A percentile compares a stretch with the other conserved stretches of the same genome.
Evolutionary conservation across 92 coral and sea anemone species (phyloP).

Genomic region (Virgularia gustaviana): DNA sequence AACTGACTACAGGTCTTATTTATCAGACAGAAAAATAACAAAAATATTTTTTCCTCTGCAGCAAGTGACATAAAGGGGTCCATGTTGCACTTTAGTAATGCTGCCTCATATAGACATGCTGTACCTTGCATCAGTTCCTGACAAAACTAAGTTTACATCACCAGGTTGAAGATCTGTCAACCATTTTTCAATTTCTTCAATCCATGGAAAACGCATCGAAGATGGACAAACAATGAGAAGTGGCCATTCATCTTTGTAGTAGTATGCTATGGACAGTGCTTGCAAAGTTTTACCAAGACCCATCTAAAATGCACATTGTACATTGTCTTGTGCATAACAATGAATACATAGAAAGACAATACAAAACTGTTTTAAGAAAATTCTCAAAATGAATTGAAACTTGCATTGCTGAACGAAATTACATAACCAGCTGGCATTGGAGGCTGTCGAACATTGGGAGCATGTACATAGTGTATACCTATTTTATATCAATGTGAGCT

Average conservation of each 20-base stretch:
- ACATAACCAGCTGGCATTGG: not conserved
- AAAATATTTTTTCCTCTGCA: not conserved
- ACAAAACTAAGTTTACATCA: constrained; percentile 78
- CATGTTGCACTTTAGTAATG: not conserved
- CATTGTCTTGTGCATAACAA: too few relatives aligned
- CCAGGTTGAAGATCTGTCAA: constrained; percentile 81
- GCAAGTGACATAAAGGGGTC: not conserved
- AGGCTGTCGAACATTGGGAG: too few relatives aligned
- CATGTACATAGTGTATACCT: too few relatives aligned
- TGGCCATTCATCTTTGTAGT: constrained; percentile 91
- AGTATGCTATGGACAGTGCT: constrained; percentile 82
- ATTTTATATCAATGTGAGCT: too few relatives aligned
- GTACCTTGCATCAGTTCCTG: constrained; percentile 87
- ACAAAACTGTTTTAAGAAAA: too few relatives aligned
- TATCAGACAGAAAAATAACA: not conserved
- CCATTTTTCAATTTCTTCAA: constrained; percentile 99
- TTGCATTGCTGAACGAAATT: too few relatives aligned
- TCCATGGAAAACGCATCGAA: constrained; percentile 95
- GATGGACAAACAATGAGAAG: constrained; percentile 89
- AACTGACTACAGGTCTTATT: not conserved
- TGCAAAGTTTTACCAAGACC: constrained; percentile 98
- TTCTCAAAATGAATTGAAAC: too few relatives aligned
- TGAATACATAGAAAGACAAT: too few relatives aligned
- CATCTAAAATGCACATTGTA: constrained; percentile 78
- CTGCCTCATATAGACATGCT: not conserved